Percentiles rank a stretch among this genome's conserved stretches.
These are phyloP conservation scores for Polyommatus icarus DNA, from an alignment of 2,888 invertebrate genomes.

Conservation along the genomic window DNA sequence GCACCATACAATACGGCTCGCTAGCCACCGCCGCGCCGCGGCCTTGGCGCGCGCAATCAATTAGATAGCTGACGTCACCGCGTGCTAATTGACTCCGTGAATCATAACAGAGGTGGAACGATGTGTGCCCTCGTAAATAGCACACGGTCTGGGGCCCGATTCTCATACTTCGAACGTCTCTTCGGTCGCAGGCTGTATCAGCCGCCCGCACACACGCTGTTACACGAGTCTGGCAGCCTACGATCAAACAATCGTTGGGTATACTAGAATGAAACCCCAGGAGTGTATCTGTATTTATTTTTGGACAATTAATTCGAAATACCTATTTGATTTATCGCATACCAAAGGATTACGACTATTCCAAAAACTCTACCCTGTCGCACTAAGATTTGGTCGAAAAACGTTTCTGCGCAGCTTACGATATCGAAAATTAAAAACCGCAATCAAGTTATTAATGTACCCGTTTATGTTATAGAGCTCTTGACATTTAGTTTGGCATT, in stretches of 20 bases:
- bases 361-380: neutral
- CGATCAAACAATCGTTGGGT: too few species aligned
- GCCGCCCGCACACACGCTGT: too few species aligned
- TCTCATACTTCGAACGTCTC: neutral
- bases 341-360: neutral
- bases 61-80: constrained; percentile 69
- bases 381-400: neutral
- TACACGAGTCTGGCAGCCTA: too few species aligned
- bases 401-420: neutral
- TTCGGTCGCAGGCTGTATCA: neutral
- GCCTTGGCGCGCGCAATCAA: constrained; percentile 71
- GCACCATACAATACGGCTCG: constrained; percentile 38
- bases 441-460: neutral
- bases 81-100: constrained; percentile 63
- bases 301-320: neutral
- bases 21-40: constrained; percentile 53
- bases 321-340: neutral
- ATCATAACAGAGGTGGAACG: constrained; percentile 47
- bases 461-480: neutral
- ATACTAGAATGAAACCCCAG: neutral
- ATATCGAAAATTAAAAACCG: neutral
- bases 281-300: neutral
- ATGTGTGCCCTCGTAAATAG: constrained; percentile 33
- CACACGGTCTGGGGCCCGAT: neutral
- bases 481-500: constrained; percentile 12